These are phyloP conservation scores for Melanerpes formicivorus DNA, from an alignment of 2,113 vertebrate species.

Conservation along the genomic window DNA sequence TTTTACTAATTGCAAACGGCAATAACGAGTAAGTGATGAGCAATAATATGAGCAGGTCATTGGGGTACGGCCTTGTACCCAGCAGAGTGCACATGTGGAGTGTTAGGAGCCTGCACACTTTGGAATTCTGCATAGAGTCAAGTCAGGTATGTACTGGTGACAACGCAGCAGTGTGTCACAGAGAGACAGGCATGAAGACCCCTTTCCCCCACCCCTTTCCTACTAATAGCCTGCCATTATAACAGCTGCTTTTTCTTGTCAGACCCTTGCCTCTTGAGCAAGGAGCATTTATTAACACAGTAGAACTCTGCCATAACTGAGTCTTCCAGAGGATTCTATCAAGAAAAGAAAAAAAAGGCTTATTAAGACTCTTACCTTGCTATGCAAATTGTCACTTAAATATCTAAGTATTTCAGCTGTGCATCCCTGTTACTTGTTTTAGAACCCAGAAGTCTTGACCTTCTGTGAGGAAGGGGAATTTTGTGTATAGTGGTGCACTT, in stretches of 20 bases:
- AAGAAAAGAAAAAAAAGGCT: conserved; percentile 1
- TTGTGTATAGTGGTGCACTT: background rate
- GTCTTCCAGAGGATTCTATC: conserved; percentile 73
- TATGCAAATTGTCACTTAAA: conserved; percentile 73
- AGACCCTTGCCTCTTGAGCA: conserved; percentile 9
- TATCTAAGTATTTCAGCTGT: background rate
- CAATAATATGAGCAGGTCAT: conserved; percentile 76
- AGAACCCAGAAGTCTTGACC: conserved; percentile 57
- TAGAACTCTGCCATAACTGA: conserved; percentile 57
- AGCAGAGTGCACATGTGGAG: conserved; percentile 33
- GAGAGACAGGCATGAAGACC: conserved; percentile 15
- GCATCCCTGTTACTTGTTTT: conserved; percentile 30
- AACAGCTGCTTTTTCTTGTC: conserved; percentile 8
- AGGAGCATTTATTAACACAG: conserved; percentile 9
- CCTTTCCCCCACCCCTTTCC: background rate
- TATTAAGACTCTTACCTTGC: conserved; percentile 69
- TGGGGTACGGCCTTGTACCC: conserved; percentile 49
- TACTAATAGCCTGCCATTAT: background rate
- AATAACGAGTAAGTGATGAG: conserved; percentile 79
- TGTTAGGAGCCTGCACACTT: conserved; percentile 55
- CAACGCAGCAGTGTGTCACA: conserved; percentile 43
- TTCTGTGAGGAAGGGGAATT: conserved; percentile 47
- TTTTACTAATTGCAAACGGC: conserved; percentile 72
- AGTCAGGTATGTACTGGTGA: conserved; percentile 23
- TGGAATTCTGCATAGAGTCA: conserved; percentile 59